A percentile compares a stretch with the other conserved stretches of the same genome.
Conservation (phyloP, 2,888 invertebrate species). For the Enchytraeus crypticus region DNA sequence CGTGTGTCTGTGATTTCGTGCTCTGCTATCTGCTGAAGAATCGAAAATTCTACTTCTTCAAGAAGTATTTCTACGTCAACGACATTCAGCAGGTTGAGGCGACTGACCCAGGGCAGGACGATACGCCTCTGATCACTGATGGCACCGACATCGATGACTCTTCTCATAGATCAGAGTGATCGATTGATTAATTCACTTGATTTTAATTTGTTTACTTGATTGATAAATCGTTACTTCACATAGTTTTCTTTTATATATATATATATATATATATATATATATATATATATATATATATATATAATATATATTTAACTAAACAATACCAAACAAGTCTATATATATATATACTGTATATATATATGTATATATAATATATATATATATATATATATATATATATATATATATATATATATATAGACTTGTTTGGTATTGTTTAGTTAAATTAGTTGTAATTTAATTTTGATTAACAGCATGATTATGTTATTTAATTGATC, state of each 20-base stretch:
- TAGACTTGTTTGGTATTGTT: too few relatives aligned
- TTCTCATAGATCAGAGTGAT: not conserved
- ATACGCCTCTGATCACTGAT: too few relatives aligned
- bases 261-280: not conserved
- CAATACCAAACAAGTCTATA: not conserved
- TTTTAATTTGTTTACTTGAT: not conserved
- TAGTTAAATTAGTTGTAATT: not conserved
- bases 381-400: slow-evolving; percentile 3
- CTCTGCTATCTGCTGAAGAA: slow-evolving; percentile 48
- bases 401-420: slow-evolving; percentile 9
- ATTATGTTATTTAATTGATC: not conserved
- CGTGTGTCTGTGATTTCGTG: slow-evolving; percentile 50
- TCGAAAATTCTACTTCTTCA: slow-evolving; percentile 32
- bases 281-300: slow-evolving; percentile 11
- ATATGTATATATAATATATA: too few relatives aligned
- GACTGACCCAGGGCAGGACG: too few relatives aligned
- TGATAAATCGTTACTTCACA: not conserved
- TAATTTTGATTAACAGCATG: not conserved
- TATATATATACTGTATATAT: too few relatives aligned
- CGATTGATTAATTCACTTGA: not conserved
- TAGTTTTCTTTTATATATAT: not conserved
- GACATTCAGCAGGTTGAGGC: not conserved
- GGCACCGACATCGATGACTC: not conserved
- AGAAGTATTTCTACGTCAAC: not conserved
- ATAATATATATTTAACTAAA: not conserved